phyloP scores from a whole-genome alignment of 1,140 invertebrate genomes.

The Acromyrmex charruanus region DNA sequence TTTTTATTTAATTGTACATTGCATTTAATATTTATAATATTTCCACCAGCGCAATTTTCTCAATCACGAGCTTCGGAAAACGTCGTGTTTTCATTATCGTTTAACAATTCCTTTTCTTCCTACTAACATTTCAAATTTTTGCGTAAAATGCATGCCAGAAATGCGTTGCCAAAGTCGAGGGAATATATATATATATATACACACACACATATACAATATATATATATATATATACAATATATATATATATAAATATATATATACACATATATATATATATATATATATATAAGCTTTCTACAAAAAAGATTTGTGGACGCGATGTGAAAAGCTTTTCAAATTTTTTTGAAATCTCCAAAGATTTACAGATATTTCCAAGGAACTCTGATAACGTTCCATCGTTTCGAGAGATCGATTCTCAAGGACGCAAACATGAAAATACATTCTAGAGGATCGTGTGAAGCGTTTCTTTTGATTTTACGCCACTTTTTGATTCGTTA shows the following conservation, averaged over 20 bases:
- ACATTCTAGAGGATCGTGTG: not conserved
- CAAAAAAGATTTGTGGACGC: not conserved
- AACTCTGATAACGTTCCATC: not conserved
- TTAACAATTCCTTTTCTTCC: constrained; percentile 19
- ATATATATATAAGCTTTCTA: constrained; percentile 11
- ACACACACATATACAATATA: no score
- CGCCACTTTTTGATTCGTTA: not conserved
- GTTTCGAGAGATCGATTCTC: not conserved
- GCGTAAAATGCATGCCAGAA: constrained; percentile 22
- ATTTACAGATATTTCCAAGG: not conserved
- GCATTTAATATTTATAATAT: constrained; percentile 49
- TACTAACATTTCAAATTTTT: constrained; percentile 19
- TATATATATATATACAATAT: no score
- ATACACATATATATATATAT: not conserved
- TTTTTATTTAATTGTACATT: constrained; percentile 60
- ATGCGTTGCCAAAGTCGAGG: not conserved
- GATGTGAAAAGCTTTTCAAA: not conserved
- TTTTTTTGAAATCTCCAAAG: not conserved
- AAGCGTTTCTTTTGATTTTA: not conserved
- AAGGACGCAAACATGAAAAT: not conserved
- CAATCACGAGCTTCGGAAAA: not conserved
- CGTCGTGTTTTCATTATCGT: not conserved
- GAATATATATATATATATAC: not conserved
- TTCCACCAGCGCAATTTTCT: constrained; percentile 17
- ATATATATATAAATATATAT: no score